phyloP scores from a whole-genome alignment of 2,113 vertebrate genomes.

The Petaurus breviceps region DNA sequence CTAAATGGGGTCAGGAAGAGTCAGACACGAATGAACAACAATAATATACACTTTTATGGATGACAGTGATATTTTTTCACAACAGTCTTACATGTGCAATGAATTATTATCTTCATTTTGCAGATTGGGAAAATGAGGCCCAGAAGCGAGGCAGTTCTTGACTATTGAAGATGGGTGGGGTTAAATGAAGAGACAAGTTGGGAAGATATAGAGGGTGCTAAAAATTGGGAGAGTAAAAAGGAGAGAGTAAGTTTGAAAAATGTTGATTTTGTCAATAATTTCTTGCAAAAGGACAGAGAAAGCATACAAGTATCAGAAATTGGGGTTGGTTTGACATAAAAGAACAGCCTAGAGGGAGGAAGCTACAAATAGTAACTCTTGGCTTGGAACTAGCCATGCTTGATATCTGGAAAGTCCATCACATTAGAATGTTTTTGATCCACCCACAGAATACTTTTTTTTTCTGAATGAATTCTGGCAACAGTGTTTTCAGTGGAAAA shows the following conservation, averaged over 20 bases:
- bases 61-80: background rate
- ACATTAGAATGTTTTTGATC: conserved; percentile 32
- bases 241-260: background rate
- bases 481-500: conserved; percentile 54
- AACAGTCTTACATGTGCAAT: background rate
- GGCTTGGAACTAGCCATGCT: background rate
- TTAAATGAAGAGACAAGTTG: background rate
- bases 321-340: background rate
- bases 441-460: conserved; percentile 46
- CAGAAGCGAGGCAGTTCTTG: background rate
- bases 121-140: background rate
- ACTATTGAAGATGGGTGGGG: background rate
- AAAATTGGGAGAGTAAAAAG: background rate
- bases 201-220: background rate
- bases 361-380: background rate
- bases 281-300: conserved; percentile 5
- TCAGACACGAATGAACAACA: background rate
- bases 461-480: conserved; percentile 43
- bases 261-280: background rate
- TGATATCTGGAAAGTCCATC: conserved; percentile 42
- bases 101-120: background rate
- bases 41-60: background rate
- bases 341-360: background rate
- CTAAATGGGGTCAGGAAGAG: background rate
- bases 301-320: conserved; percentile 4